Evolutionary conservation across 2,113 vertebrate species (phyloP), one percentile per base, ranked within the genome.

Genomic region (Nasalis larvatus): DNA sequence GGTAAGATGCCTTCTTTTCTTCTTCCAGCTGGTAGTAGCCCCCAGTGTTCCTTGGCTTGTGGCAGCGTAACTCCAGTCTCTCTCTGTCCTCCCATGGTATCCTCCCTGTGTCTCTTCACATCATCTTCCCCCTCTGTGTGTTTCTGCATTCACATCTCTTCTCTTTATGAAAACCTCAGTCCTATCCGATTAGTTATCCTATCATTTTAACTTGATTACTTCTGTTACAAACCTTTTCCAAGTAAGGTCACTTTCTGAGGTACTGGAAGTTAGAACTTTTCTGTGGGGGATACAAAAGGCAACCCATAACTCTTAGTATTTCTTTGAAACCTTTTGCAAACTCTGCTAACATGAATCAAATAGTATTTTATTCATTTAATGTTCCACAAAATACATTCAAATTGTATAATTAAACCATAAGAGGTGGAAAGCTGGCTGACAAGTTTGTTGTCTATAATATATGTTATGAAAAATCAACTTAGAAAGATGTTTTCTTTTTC

Each of bases 351-450:
- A 73, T 25, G 84, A 92, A 25, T 77, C 6, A 71, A 54, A 86
- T 7, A 18, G 1, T 81, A 68, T 80, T 95, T 93, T 25, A 86
- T 77, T 91, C 71, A n/a, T 78, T 84, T 71, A 54, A 54, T 63
- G 86, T 85, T 45, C 12, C 25, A 54, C 21, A 52, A 58, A 47
- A 13, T 76, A 77, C 58, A 60, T 83, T 40, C 45, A 94, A 89
- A 91, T 11, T 68, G 80, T 23, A 52, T 78, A 91, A 93, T 84
- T 94, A 95, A 94, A 91, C 6, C 54, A 23, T 40, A 85, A 82
- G 49, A 47, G 20, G 82, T 76, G n/a, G 54, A 91, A 81, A 95
- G 16, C 16, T 93, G 1, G 8, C 42, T 78, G 40, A n/a, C 16
- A 86, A 0, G 1, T 0, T 82, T 40, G 6, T 81, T 94, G 56